phyloP scores from a whole-genome alignment of 2,797 vertebrate genomes.

The Sebastes elongatus region DNA sequence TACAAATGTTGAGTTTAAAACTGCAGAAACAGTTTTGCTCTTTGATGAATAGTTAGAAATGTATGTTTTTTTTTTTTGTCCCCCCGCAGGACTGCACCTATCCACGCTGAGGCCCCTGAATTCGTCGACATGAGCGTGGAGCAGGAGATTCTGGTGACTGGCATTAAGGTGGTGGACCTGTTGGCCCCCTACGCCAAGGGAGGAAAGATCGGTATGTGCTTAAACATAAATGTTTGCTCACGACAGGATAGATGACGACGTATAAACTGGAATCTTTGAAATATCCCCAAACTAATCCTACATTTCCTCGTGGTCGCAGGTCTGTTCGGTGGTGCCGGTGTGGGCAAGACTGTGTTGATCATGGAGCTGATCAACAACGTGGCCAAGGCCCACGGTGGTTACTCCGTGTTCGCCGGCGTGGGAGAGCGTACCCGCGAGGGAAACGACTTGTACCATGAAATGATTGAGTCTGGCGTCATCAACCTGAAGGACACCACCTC shows the following conservation, averaged over 20 bases:
- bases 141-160: constrained; percentile 98
- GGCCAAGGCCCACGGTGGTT: constrained; percentile 97
- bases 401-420: constrained; percentile 96
- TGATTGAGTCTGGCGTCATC: constrained; percentile 99
- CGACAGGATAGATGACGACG: rapidly evolving
- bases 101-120: constrained; percentile 96
- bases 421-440: constrained; percentile 96
- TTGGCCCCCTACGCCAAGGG: constrained; percentile 97
- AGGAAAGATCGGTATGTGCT: constrained; percentile 92
- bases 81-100: constrained; percentile 87
- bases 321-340: constrained; percentile 95
- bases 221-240: neutral
- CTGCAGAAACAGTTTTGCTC: neutral
- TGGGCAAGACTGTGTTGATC: constrained; percentile 96
- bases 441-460: constrained; percentile 98
- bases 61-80: no score
- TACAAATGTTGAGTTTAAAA: neutral
- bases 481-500: constrained; percentile 96
- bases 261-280: neutral
- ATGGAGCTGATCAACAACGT: constrained; percentile 99
- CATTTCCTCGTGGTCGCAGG: constrained; percentile 71
- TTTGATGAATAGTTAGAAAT: neutral
- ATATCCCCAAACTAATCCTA: neutral
- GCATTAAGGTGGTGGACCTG: constrained; percentile 97
- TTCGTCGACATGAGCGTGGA: constrained; percentile 99